Base-by-base conservation (phyloP, 92 coral and sea anemone species). In the Ricordea florida region DNA sequence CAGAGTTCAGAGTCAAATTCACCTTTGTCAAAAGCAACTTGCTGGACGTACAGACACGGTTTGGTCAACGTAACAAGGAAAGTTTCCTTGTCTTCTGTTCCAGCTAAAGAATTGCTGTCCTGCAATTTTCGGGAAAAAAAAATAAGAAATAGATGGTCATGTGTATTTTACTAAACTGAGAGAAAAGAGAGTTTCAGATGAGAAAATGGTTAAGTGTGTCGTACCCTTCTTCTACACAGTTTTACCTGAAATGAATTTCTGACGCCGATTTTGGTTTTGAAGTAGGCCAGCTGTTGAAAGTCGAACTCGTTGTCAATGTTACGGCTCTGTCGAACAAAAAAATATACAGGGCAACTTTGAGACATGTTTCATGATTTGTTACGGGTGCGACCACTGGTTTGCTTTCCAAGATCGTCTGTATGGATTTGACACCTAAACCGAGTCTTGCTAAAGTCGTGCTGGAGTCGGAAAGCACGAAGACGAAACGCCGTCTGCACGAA, bases 11-110 rank as follows among this genome's bases (percentile, higher is more conserved):
- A 44, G 44, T 47, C 3, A 13, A 22, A 3, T 65, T 52, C 74
- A 93, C 98, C 98, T 91, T 92, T 96, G 72, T 96, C 99, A 72
- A 96, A 96, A 10, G 99, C 94, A 42, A 96, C 81, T 42, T 93
- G 99, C 35, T 96, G 97, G 36, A 89, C 97, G 62, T 92, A 96
- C 57, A 96, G 59, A 41, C 85, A 86, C 24, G 99, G 99, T 52
- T 96, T 91, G 20, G 93, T 83, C 20, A 96, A 76, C 31, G 99
- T 89, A 22, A 96, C 91, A 35, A 96, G 72, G 49, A 96, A 92
- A 1, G 99, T 96, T 47, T 96, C 99, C 43, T 96, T 96, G 78
- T 92, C 99, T 59, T 96, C 99, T 15, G 96, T 89, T 20, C 97
- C 94, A 34, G 67, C 78, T 62, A 78, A 66, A 37, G 93, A 74